A percentile compares a stretch with the other conserved stretches of the same genome.
Conservation (phyloP, 1,140 invertebrate genomes). For the Steinernema feltiae region DNA sequence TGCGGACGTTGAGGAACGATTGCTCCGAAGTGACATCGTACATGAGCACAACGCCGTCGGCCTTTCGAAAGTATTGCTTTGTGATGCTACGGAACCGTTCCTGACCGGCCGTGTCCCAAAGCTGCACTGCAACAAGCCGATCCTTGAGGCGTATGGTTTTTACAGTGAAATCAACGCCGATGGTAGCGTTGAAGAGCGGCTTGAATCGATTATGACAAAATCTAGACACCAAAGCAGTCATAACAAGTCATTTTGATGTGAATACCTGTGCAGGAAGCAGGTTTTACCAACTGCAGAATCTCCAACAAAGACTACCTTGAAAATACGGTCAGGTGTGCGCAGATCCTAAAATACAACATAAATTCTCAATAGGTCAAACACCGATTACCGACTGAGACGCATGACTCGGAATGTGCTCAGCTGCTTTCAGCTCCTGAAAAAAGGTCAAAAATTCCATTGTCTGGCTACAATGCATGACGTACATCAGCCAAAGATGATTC, state of each 20-base stretch:
- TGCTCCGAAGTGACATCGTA: constrained; percentile 68
- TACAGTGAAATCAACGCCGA: constrained; percentile 66
- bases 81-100: constrained; percentile 67
- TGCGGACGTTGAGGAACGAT: constrained; percentile 66
- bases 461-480: neutral
- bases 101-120: constrained; percentile 66
- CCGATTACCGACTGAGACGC: constrained; percentile 11
- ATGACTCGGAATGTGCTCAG: constrained; percentile 17
- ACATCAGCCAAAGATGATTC: constrained; percentile 36
- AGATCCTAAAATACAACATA: constrained; percentile 38
- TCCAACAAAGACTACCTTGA: constrained; percentile 66
- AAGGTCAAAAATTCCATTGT: neutral
- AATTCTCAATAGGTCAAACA: constrained; percentile 15
- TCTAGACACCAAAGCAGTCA: no score
- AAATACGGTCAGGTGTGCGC: constrained; percentile 60
- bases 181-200: constrained; percentile 62
- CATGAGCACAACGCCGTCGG: constrained; percentile 68
- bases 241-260: no score
- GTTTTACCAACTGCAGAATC: constrained; percentile 66
- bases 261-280: constrained; percentile 64
- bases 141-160: constrained; percentile 61
- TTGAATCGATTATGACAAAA: constrained; percentile 63
- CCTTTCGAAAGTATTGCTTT: constrained; percentile 68
- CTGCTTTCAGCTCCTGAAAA: constrained; percentile 33
- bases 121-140: constrained; percentile 62